Evolutionary conservation across 2,888 invertebrate species (phyloP), one percentile per base, ranked within the genome.

Genomic region (Venusia cambrica): DNA sequence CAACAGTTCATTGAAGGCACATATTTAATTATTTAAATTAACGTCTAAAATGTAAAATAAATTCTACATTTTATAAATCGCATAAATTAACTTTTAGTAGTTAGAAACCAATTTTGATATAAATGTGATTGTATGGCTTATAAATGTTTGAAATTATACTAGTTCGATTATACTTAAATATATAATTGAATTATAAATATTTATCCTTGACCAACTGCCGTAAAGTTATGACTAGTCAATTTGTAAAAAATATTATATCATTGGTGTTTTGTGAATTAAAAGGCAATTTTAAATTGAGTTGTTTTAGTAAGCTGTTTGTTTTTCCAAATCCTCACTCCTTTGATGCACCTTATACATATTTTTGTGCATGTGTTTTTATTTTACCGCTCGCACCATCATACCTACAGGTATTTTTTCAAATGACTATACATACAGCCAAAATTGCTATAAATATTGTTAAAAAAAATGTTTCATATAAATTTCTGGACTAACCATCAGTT

Each of bases 201-300:
- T 52, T 46, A 50, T 51, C 53, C 59, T 60, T 64, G 74, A 75
- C 76, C 75, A 76, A 66, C 65, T 66, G 64, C 64, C 64, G 50
- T 56, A 41, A 56, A 51, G n/a, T n/a, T n/a, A 57, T 60, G 48
- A 61, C 51, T 62, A n/a, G 80, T 78, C 77, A 78, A 77, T 78
- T 73, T 73, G 59, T 68, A 37, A 71, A 71, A 59, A 62, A 70
- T 63, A 56, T 43, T 59, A 49, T 48, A 58, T 64, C 68, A 53
- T 55, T 62, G 71, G 65, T 72, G 65, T 69, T 57, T 44, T 57
- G 64, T 62, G 63, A 57, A 66, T 64, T 68, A 60, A 64, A 68
- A 39, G 28, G 60, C 57, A 49, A 58, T 48, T 51, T 57, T 50
- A 30, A 60, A 13, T 24, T 38, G 21, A 24, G 16, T 31, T 53